These are phyloP conservation scores for Atta texana DNA, from an alignment of 1,140 invertebrate genomes.

Conservation along the genomic window DNA sequence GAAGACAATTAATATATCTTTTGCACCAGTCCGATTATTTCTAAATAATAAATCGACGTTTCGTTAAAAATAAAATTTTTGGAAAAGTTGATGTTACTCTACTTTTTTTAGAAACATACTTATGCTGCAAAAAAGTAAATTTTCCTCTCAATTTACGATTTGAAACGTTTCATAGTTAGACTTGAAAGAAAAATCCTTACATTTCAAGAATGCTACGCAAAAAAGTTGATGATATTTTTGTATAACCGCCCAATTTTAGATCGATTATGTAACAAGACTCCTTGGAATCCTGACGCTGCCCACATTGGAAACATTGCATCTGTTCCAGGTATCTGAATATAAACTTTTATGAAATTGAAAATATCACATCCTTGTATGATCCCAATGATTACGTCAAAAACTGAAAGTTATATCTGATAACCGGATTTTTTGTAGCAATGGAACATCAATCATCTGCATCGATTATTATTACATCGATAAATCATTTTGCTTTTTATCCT, in stretches of 20 bases:
- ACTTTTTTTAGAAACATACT: neutral
- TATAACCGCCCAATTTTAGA: slow-evolving; percentile 27
- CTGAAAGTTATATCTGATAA: neutral
- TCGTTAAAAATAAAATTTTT: neutral
- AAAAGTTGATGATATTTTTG: neutral
- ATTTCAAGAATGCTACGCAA: neutral
- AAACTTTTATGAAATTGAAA: neutral
- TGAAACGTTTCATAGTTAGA: neutral
- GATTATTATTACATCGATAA: neutral
- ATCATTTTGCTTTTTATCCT: neutral
- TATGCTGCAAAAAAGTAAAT: neutral
- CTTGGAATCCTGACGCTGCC: neutral
- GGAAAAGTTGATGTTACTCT: neutral
- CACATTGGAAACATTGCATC: neutral
- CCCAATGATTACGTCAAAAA: neutral
- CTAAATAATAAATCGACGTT: neutral
- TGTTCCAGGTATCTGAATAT: neutral
- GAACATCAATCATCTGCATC: neutral
- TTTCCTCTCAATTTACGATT: neutral
- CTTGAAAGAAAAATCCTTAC: neutral
- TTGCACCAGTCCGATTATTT: neutral
- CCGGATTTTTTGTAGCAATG: neutral
- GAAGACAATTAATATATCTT: neutral
- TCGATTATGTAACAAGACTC: slow-evolving; percentile 36
- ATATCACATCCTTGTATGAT: neutral